phyloP scores from a whole-genome alignment of 2,797 vertebrate genomes.

The Botia almorhae region DNA sequence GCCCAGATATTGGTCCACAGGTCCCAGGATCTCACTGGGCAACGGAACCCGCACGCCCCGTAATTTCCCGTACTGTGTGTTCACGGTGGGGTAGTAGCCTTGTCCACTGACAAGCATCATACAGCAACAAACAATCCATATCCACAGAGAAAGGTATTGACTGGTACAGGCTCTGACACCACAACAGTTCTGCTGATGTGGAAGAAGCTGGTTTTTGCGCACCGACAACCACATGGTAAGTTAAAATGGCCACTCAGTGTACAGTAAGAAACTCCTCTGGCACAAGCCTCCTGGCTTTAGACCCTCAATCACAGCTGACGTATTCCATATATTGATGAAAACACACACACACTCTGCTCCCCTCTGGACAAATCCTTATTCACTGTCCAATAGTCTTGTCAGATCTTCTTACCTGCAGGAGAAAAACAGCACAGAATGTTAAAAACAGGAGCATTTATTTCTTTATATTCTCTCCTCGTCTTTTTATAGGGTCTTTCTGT shows the following conservation, averaged over 20 bases:
- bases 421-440: conserved; percentile 70
- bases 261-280: conserved; percentile 61
- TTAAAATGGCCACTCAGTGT: conserved; percentile 72
- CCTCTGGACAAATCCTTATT: conserved; percentile 66
- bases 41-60: conserved; percentile 91
- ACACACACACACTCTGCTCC: conserved; percentile 46
- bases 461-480: conserved; percentile 65
- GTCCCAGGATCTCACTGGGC: conserved; percentile 96
- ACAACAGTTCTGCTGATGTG: conserved; percentile 62
- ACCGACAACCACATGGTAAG: conserved; percentile 81
- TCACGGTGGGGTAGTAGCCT: conserved; percentile 93
- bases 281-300: conserved; percentile 61
- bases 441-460: conserved; percentile 63
- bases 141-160: conserved; percentile 81
- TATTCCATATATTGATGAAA: conserved; percentile 70
- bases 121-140: conserved; percentile 85
- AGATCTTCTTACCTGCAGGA: conserved; percentile 74
- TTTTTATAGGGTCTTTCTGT: conserved; percentile 69
- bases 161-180: conserved; percentile 56
- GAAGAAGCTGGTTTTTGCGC: conserved; percentile 72
- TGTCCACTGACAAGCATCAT: conserved; percentile 80
- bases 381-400: conserved; percentile 65
- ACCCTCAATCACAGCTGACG: conserved; percentile 26
- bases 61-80: conserved; percentile 97
- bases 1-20: conserved; percentile 96